phyloP scores from a whole-genome alignment of 2,888 invertebrate species.

The Sesia apiformis region DNA sequence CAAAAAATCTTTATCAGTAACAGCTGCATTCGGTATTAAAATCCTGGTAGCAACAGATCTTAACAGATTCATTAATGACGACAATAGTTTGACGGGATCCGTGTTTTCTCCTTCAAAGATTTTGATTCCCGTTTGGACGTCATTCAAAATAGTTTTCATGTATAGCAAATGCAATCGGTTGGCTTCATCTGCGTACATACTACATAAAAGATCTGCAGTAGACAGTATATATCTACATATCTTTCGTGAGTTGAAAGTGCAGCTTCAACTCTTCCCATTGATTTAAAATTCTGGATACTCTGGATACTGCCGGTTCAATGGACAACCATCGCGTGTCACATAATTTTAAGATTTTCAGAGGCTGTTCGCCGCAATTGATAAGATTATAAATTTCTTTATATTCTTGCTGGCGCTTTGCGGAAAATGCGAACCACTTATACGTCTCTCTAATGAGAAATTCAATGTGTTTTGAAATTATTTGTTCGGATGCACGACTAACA shows the following conservation, averaged over 20 bases:
- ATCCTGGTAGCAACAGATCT: too few species aligned
- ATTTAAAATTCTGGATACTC: constrained; percentile 8
- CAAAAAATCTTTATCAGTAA: not conserved
- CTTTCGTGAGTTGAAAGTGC: too few species aligned
- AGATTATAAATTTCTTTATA: constrained; percentile 9
- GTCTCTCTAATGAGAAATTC: constrained; percentile 19
- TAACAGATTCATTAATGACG: too few species aligned
- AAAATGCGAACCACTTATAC: constrained; percentile 19
- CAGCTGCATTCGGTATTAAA: not conserved
- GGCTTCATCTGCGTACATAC: too few species aligned
- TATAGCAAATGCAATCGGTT: too few species aligned
- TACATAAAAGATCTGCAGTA: too few species aligned
- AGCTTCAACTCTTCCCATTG: constrained; percentile 18
- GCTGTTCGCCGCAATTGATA: constrained; percentile 11
- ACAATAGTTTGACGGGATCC: too few species aligned
- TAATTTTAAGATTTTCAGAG: constrained; percentile 12
- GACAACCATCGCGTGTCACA: constrained; percentile 21
- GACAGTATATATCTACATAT: too few species aligned
- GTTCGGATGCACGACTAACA: constrained; percentile 16
- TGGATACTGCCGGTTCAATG: constrained; percentile 13
- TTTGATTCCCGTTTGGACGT: too few species aligned
- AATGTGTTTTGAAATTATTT: constrained; percentile 17
- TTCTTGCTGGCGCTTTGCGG: constrained; percentile 10
- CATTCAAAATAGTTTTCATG: too few species aligned
- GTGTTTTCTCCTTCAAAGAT: too few species aligned